Evolutionary conservation across 2,888 invertebrate genomes (phyloP), one percentile per base, ranked within the genome.

Genomic region (Seira musarum): DNA sequence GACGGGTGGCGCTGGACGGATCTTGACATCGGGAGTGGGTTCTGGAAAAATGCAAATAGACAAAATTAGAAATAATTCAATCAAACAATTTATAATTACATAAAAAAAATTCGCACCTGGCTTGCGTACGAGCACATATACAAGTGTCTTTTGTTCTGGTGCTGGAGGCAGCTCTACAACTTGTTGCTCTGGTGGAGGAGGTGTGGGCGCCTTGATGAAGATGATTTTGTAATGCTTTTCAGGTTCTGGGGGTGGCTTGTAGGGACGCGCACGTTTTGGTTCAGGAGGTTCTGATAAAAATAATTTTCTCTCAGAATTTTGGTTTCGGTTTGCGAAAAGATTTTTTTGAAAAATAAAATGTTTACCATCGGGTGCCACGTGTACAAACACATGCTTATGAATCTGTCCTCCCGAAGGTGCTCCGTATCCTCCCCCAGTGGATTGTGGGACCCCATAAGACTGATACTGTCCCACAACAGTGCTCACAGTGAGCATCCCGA

Each of bases 81-180:
- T n/a, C n/a, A n/a, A 66, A 66, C 17, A 66, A 64, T 19, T 40
- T 1, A 40, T 21, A 66, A 64, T 25, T 15, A 64, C 24, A 8
- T 5, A 57, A n/a, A 19, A 57, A 61, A 21, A 2, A 8, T 40
- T 40, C 13, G 5, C 13, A 40, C 40, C 40, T 13, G 95, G 95
- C 88, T 93, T 94, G 92, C 95, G 95, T 87, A 95, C 95, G 89
- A 95, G 90, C 49, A 96, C 95, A 90, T 95, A 95, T 87, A 95
- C 95, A 85, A 95, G 91, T 72, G 95, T 95, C 91, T 95, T 95
- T 90, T 95, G 94, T 83, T 87, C 95, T 80, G 93, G 92, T 22
- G 82, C 83, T 88, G 94, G 93, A 49, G 93, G 89, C 8, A 84
- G 67, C 30, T 84, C 84, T 3, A 81, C 66, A 6, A 66, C 81